Base-by-base conservation (phyloP, 2,888 invertebrate genomes). In the Congeria kusceri region DNA sequence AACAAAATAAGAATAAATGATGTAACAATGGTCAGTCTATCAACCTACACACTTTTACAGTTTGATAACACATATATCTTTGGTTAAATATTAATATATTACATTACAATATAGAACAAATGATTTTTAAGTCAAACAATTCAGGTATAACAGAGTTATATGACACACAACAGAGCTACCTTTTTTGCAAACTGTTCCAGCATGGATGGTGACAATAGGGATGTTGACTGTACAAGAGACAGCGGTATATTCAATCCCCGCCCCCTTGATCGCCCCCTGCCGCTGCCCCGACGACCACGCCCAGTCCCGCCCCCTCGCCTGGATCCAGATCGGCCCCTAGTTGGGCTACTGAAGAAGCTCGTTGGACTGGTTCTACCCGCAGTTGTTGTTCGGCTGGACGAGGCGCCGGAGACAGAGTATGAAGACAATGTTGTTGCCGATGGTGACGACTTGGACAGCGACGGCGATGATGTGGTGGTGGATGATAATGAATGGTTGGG, bases 191-290 rank as follows among this genome's bases (percentile, higher is more conserved):
- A 83, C 56, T 83, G 80, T 44, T 83, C 83, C 56, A 83, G 59
- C 76, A 75, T 65, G 20, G 83, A 80, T 3, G 83, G 83, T 15
- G 86, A 85, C 63, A 87, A 64, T 18, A 87, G 80, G 47, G 84
- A 83, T 44, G 79, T 76, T 23, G 78, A 72, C 61, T 77, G 75
- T 27, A 80, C 78, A 46, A 83, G 63, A 3, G 83, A 83, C 46
- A 86, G 59, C 4, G 82, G 84, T n/a, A 80, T 79, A 25, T 81
- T 82, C 59, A 74, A 79, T 3, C 70, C 64, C 9, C 39, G 39
- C 13, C 77, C 57, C 3, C 74, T 46, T 3, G 80, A 74, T 11
- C 83, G 72, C 0, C 78, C 77, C 29, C 80, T 53, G 11, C 71
- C 63, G 7, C 59, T 63, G 27, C 73, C 63, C 15, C 65, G 65